Evolutionary conservation across 2,888 invertebrate species (phyloP).

Genomic region (Leptogaster cylindrica): DNA sequence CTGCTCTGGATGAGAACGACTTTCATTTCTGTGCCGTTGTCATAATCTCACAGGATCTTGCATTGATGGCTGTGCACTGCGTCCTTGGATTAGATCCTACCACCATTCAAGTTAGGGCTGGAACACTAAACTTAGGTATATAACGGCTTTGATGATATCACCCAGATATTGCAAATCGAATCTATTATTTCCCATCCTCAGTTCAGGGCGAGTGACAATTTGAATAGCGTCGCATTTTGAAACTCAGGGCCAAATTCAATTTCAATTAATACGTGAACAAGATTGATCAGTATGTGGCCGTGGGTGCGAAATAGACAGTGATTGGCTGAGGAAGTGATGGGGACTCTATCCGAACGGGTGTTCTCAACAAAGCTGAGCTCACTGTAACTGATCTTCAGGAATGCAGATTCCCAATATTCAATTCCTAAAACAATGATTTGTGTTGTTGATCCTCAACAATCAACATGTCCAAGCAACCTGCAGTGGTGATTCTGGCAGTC

Average conservation of each 20-base stretch:
- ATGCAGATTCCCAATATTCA: constrained; percentile 1
- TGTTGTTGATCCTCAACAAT: constrained; percentile 11
- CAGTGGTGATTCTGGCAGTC: constrained; percentile 25
- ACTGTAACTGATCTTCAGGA: neutral
- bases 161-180: constrained; percentile 1
- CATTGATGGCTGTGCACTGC: constrained; percentile 5
- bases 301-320: constrained; percentile 21
- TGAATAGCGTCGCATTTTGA: constrained; percentile 23
- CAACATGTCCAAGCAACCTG: constrained; percentile 11
- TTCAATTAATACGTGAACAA: constrained; percentile 20
- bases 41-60: neutral
- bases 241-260: neutral
- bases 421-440: constrained; percentile 20
- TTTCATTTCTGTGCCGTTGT: constrained; percentile 7
- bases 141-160: neutral
- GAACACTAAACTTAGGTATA: neutral
- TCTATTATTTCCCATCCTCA: constrained; percentile 15
- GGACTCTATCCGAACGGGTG: neutral
- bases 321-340: constrained; percentile 29
- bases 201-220: constrained; percentile 16
- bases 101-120: constrained; percentile 7
- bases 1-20: constrained; percentile 5
- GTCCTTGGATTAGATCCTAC: constrained; percentile 11
- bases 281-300: constrained; percentile 1
- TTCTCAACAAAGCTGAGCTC: constrained; percentile 4